Base-by-base conservation (phyloP, 2,113 vertebrate genomes). In the Galbula dea region DNA sequence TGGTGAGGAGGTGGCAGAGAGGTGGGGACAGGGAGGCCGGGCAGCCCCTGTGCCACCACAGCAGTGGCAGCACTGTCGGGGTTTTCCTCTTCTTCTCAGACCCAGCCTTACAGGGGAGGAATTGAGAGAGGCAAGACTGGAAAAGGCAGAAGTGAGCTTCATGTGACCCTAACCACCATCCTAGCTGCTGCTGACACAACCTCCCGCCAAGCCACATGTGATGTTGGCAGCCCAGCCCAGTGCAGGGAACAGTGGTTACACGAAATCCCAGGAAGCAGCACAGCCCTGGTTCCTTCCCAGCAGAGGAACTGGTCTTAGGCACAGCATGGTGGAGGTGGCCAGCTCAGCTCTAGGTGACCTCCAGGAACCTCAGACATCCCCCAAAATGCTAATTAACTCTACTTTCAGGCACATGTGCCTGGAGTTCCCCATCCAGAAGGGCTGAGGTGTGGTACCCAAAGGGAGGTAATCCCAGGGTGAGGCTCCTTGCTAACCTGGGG, bases 361-460 rank as follows among this genome's bases (percentile, higher is more conserved):
- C 18, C 5, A 2, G 43, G 5, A 57, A 17, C 30, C 34, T 23
- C 62, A 11, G 46, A 62, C 15, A 27, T 39, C 66, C 4, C 8
- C 34, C 34, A 43, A 30, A 34, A 49, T 46, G 29, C 45, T 11
- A 59, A 8, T 7, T 2, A 19, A 20, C n/a, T n/a, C n/a, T n/a
- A n/a, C n/a, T n/a, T n/a, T n/a, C 3, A 12, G 26, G 54, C 13
- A 32, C 34, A 5, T 8, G 13, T 0, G 1, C 46, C n/a, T 15
- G 46, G 45, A 8, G 8, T 4, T 62, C 16, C 30, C 26, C 24
- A 4, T 11, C 30, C 6, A 17, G 5, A 36, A 26, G 21, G 75
- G 36, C 13, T 18, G 66, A 30, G 58, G 24, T 52, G 39, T 58
- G 58, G 49, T 18, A 32, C 43, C 49, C 24, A 15, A 36, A 13